Conservation (phyloP, 2,888 invertebrate genomes). For the Amphipoea lucens region DNA sequence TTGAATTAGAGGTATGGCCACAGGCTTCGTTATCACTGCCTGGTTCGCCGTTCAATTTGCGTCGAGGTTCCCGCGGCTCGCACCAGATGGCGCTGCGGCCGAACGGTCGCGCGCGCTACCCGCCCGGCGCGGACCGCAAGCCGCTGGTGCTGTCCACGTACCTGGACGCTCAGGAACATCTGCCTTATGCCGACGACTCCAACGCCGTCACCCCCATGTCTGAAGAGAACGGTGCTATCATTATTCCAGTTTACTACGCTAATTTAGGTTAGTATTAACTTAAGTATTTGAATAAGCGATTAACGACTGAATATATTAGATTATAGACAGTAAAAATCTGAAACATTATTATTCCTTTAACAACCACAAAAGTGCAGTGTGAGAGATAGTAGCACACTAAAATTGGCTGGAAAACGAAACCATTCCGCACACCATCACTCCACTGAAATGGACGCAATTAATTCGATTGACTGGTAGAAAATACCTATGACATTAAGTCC, state of each 20-base stretch:
- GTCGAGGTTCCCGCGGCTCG: constrained; percentile 97
- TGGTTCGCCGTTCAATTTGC: constrained; percentile 98
- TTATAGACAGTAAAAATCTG: neutral
- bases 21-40: constrained; percentile 99
- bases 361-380: neutral
- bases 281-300: neutral
- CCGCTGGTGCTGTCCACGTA: constrained; percentile 98
- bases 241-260: constrained; percentile 97
- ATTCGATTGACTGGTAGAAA: neutral
- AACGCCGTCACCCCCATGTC: constrained; percentile 99
- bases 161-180: constrained; percentile 97
- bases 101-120: constrained; percentile 95
- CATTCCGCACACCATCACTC: neutral
- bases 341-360: neutral
- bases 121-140: constrained; percentile 96
- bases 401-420: neutral
- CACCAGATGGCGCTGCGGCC: constrained; percentile 96
- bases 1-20: constrained; percentile 70
- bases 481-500: neutral
- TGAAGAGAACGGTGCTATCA: constrained; percentile 98
- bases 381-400: neutral
- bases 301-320: neutral
- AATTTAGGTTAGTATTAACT: constrained; percentile 92
- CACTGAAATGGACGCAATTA: neutral
- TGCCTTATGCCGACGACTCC: constrained; percentile 99